Evolutionary conservation across 2,888 invertebrate species (phyloP).

Genomic region (Arrhopalites spinosus): DNA sequence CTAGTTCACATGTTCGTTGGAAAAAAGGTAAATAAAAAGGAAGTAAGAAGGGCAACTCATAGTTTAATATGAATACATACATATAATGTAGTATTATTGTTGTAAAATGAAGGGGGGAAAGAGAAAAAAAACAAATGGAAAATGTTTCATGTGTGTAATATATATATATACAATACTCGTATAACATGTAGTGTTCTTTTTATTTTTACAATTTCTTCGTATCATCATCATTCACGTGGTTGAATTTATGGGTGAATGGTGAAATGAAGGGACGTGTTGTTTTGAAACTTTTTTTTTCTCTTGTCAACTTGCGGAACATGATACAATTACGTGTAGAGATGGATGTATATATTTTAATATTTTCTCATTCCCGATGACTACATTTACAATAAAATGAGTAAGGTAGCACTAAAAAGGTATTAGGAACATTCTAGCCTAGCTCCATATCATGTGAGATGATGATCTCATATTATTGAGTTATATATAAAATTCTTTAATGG

Average conservation of each 20-base stretch:
- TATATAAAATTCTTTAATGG: background rate
- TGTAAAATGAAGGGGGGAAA: background rate
- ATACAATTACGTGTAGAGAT: conserved; percentile 5
- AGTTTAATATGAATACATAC: background rate
- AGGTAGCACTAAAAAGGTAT: too few relatives aligned
- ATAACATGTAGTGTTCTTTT: background rate
- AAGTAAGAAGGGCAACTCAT: conserved; percentile 23
- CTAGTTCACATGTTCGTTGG: too few relatives aligned
- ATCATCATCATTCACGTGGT: conserved; percentile 31
- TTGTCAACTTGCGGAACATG: conserved; percentile 27
- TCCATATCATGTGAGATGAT: background rate
- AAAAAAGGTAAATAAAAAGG: conserved; percentile 14
- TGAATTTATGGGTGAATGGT: background rate
- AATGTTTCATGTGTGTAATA: background rate
- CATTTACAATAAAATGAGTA: background rate
- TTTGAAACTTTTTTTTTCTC: conserved; percentile 5
- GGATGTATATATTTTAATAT: background rate
- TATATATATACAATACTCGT: background rate
- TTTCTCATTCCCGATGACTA: background rate
- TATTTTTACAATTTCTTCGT: conserved; percentile 12
- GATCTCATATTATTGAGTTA: background rate
- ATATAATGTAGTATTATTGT: background rate
- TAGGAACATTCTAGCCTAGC: background rate
- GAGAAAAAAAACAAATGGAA: background rate
- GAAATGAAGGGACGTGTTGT: background rate